These are phyloP conservation scores for Synergus itoensis DNA, from an alignment of 2,888 invertebrate genomes.

Conservation along the genomic window DNA sequence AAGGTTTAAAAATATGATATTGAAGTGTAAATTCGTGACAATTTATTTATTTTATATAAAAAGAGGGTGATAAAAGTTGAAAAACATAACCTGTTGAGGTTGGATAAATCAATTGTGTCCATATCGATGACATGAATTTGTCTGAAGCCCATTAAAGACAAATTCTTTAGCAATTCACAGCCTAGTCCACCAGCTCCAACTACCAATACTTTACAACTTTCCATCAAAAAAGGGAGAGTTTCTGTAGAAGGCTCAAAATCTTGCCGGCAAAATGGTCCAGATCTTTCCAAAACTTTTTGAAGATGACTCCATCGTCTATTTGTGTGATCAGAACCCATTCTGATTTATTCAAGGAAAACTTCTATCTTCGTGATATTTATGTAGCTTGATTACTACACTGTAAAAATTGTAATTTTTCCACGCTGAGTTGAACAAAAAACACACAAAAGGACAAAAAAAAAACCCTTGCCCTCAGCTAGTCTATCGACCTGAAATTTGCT, in stretches of 20 bases:
- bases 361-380: not conserved
- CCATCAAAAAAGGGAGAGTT: constrained; percentile 90
- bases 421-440: too few species aligned
- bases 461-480: too few species aligned
- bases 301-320: constrained; percentile 90
- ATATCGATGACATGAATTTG: constrained; percentile 98
- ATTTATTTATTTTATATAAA: not conserved
- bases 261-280: constrained; percentile 95
- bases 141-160: constrained; percentile 96
- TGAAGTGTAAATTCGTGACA: not conserved
- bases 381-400: too few species aligned
- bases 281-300: constrained; percentile 91
- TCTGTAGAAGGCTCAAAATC: constrained; percentile 94
- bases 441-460: too few species aligned
- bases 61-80: not conserved
- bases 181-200: constrained; percentile 99
- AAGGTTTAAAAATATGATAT: too few species aligned
- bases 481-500: too few species aligned
- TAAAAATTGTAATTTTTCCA: too few species aligned
- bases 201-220: constrained; percentile 91
- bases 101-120: constrained; percentile 99
- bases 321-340: constrained; percentile 71
- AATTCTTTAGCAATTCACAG: constrained; percentile 97
- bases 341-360: constrained; percentile 12
- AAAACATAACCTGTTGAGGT: constrained; percentile 87